Conservation (phyloP, 2,888 invertebrate genomes). For the Tipula helvola region DNA sequence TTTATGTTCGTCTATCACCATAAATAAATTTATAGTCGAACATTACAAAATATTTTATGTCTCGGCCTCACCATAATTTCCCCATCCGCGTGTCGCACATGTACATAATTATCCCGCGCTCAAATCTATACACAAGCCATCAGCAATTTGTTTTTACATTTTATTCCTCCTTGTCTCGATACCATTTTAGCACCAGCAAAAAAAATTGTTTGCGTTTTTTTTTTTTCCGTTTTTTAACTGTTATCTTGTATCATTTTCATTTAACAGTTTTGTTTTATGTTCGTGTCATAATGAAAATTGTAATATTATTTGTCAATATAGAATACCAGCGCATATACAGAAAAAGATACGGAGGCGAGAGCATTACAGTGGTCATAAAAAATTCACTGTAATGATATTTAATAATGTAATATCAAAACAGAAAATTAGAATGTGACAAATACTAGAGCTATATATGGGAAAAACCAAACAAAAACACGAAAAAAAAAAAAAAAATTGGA, state of each 20-base stretch:
- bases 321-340: not conserved
- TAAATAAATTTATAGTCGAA: not conserved
- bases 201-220: not conserved
- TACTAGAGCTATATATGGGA: not conserved
- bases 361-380: not conserved
- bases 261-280: not conserved
- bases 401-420: not conserved
- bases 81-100: not conserved
- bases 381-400: not conserved
- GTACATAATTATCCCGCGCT: not conserved
- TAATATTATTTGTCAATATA: not conserved
- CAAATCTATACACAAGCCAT: not conserved
- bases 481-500: not conserved
- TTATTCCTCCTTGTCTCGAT: not conserved
- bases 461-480: not conserved
- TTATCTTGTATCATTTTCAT: conserved; percentile 4
- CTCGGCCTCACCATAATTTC: not conserved
- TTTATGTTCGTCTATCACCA: not conserved
- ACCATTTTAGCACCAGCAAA: not conserved
- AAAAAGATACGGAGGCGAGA: not conserved
- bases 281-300: not conserved
- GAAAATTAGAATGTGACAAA: not conserved
- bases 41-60: not conserved
- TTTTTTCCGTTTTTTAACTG: not conserved
- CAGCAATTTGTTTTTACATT: not conserved